phyloP scores from a whole-genome alignment of 2,797 vertebrate genomes.

The Epinephelus malabaricus region DNA sequence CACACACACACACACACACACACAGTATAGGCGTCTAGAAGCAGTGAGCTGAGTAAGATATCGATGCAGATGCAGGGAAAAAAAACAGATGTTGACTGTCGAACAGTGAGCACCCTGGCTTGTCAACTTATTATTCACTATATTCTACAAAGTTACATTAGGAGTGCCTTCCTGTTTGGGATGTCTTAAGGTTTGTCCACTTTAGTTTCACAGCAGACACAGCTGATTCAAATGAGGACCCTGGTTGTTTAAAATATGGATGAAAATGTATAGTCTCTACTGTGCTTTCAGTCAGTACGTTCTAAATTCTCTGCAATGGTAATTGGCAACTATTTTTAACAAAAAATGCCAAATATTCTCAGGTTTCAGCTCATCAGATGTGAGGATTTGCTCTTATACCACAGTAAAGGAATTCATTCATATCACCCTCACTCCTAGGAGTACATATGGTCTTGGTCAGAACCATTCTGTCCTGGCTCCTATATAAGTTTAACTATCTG shows the following conservation, averaged over 20 bases:
- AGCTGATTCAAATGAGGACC: background rate
- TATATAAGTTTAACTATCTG: background rate
- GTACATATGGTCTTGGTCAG: background rate
- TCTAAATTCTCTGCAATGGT: background rate
- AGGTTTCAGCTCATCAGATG: background rate
- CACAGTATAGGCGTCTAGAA: background rate
- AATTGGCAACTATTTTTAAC: background rate
- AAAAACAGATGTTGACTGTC: background rate
- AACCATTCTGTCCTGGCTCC: background rate
- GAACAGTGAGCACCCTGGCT: background rate
- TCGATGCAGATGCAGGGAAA: conserved; percentile 1
- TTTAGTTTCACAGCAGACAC: background rate
- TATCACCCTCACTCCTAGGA: too few relatives aligned
- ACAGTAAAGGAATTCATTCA: background rate
- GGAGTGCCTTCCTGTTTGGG: background rate
- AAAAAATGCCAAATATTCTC: background rate
- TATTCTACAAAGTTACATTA: background rate
- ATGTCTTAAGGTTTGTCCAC: background rate
- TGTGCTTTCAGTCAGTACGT: background rate
- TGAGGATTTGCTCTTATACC: background rate
- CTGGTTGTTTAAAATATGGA: background rate
- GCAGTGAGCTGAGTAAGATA: conserved; percentile 4
- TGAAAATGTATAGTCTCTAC: background rate
- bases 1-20: too few relatives aligned
- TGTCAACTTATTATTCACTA: background rate